These are phyloP conservation scores for Gallinago media DNA, from an alignment of 2,113 vertebrate species.

Conservation along the genomic window DNA sequence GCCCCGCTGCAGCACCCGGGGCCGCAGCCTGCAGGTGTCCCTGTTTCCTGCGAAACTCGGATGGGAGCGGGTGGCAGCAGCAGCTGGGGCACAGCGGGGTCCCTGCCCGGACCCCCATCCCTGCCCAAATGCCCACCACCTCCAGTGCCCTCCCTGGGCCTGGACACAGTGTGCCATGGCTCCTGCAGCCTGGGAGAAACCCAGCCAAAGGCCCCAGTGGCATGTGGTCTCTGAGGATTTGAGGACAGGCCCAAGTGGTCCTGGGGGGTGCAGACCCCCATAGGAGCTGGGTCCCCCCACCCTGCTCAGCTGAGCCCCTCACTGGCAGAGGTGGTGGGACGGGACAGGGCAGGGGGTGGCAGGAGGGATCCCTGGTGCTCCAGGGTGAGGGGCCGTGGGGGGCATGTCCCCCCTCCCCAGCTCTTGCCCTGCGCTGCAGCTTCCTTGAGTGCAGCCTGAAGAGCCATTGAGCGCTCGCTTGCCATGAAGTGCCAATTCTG, in stretches of 20 bases:
- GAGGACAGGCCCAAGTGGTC: background rate
- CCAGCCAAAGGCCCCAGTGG: background rate
- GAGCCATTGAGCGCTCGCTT: background rate
- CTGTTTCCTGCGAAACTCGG: background rate
- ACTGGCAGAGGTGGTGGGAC: fast-evolving
- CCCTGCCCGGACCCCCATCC: background rate
- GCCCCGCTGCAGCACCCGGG: background rate
- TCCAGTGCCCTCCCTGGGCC: background rate
- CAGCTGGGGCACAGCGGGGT: fast-evolving
- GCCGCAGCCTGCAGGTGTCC: background rate
- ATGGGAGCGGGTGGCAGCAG: background rate
- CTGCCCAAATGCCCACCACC: background rate
- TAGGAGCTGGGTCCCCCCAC: background rate
- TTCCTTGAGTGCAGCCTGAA: background rate
- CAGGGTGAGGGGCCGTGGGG: fast-evolving
- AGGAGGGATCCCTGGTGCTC: background rate
- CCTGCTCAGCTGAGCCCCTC: too few relatives aligned
- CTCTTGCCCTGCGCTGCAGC: background rate
- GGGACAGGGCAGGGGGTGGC: background rate
- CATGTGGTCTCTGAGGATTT: background rate
- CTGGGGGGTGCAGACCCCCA: background rate
- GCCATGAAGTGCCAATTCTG: background rate
- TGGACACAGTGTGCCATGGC: fast-evolving
- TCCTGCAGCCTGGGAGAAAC: background rate
- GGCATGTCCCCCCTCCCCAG: fast-evolving